These are phyloP conservation scores for Cebidichthys violaceus DNA, from an alignment of 2,113 vertebrate species.

Conservation along the genomic window DNA sequence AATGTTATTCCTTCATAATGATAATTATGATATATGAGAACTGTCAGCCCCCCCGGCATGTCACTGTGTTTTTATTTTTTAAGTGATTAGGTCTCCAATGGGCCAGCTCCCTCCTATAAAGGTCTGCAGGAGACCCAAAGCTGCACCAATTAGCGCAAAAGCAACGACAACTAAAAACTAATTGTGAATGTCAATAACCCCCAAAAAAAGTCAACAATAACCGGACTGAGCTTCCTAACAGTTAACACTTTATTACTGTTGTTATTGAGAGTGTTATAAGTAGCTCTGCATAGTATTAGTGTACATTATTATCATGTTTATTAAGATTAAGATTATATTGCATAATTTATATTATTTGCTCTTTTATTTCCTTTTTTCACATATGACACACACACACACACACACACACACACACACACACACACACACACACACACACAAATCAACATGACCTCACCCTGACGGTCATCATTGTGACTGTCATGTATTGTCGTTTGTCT, in stretches of 20 bases:
- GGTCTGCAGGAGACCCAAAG: neutral
- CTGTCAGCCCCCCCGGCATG: neutral
- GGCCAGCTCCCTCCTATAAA: neutral
- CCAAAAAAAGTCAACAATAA: neutral
- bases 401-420: too few species aligned
- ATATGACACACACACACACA: too few species aligned
- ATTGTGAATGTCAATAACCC: neutral
- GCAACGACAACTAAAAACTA: neutral
- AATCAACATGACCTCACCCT: too few species aligned
- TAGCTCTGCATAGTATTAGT: neutral
- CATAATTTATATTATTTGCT: too few species aligned
- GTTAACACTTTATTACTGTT: neutral
- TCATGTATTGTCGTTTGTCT: neutral
- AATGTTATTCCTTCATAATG: neutral
- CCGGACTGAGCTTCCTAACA: too few species aligned
- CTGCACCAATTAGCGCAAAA: neutral
- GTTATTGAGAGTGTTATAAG: neutral
- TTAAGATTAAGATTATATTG: neutral
- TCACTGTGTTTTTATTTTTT: neutral
- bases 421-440: too few species aligned
- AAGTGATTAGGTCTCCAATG: neutral
- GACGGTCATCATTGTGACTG: neutral
- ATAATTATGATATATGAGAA: neutral
- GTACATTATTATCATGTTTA: neutral
- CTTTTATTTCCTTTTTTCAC: too few species aligned